Evolutionary conservation across 1,140 invertebrate genomes (phyloP).

Genomic region (Caerostris extrusa): DNA sequence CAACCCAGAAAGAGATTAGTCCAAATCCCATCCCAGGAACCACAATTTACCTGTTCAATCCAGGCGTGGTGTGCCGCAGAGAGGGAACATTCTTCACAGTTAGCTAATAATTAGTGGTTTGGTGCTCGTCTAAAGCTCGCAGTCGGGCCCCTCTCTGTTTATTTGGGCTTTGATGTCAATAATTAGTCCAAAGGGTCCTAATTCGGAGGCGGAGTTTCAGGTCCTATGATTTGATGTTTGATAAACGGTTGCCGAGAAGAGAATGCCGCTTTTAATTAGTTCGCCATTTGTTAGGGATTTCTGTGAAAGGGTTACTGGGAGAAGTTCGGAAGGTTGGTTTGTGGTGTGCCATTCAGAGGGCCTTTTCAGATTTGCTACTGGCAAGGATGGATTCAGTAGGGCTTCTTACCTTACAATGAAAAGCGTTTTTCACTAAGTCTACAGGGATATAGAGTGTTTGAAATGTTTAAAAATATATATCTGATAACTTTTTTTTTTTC

Average conservation of each 20-base stretch:
- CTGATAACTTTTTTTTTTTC: too few relatives aligned
- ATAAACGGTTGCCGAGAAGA: slow-evolving; percentile 65
- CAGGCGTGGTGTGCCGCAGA: slow-evolving; percentile 17
- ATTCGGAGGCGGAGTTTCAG: slow-evolving; percentile 63
- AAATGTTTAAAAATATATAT: too few relatives aligned
- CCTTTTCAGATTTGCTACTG: neutral
- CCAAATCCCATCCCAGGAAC: neutral
- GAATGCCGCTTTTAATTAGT: slow-evolving; percentile 71
- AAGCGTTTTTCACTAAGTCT: too few relatives aligned
- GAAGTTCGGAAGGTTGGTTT: neutral
- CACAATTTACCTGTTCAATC: slow-evolving; percentile 34
- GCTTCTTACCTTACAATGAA: too few relatives aligned
- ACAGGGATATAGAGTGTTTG: too few relatives aligned
- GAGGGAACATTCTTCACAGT: slow-evolving; percentile 45
- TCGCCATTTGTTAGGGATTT: slow-evolving; percentile 55
- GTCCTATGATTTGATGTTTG: slow-evolving; percentile 73
- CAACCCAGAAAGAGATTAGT: neutral
- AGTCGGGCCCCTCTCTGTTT: slow-evolving; percentile 54
- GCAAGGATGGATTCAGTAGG: neutral
- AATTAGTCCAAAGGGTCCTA: slow-evolving; percentile 72
- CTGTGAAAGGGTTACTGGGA: slow-evolving; percentile 45
- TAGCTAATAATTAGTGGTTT: slow-evolving; percentile 67
- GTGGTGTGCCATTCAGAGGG: neutral
- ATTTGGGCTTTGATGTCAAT: slow-evolving; percentile 71
- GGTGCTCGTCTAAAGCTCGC: slow-evolving; percentile 34